Conservation (phyloP, 2,888 invertebrate species). For the Endotricha flammealis region DNA sequence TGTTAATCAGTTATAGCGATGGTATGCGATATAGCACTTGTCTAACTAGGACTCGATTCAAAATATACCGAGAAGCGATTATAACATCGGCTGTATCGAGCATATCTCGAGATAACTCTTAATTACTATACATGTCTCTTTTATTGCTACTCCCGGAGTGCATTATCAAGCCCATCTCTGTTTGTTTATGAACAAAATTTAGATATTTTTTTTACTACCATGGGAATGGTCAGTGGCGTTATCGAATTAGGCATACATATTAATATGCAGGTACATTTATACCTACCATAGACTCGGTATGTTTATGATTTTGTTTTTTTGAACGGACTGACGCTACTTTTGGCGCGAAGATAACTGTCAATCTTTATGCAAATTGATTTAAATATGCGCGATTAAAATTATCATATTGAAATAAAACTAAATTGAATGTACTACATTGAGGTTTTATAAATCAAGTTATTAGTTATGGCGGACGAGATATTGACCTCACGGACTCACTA, state of each 20-base stretch:
- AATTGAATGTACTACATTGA: neutral
- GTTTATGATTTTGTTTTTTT: slow-evolving; percentile 4
- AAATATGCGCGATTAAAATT: slow-evolving; percentile 1
- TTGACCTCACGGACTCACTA: no score
- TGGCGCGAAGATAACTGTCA: slow-evolving; percentile 2
- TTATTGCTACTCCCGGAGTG: slow-evolving; percentile 39
- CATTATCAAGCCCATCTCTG: slow-evolving; percentile 30
- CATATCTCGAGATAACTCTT: slow-evolving; percentile 21
- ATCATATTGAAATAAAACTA: neutral
- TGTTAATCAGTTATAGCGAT: no score
- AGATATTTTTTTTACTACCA: slow-evolving; percentile 30
- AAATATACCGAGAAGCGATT: slow-evolving; percentile 15
- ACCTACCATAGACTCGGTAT: slow-evolving; percentile 8
- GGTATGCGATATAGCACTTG: no score
- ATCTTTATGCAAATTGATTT: slow-evolving; percentile 2
- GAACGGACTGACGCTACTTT: slow-evolving; percentile 6
- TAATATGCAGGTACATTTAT: slow-evolving; percentile 10
- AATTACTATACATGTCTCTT: slow-evolving; percentile 32
- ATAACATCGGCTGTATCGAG: slow-evolving; percentile 17
- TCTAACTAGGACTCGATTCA: slow-evolving; percentile 1
- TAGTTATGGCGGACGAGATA: no score
- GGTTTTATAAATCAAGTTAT: no score
- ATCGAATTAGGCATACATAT: slow-evolving; percentile 24
- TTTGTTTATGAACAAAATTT: slow-evolving; percentile 32
- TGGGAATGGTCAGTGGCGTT: slow-evolving; percentile 35